Base-by-base conservation (phyloP, 2,888 invertebrate genomes). In the Papilio protenor region DNA sequence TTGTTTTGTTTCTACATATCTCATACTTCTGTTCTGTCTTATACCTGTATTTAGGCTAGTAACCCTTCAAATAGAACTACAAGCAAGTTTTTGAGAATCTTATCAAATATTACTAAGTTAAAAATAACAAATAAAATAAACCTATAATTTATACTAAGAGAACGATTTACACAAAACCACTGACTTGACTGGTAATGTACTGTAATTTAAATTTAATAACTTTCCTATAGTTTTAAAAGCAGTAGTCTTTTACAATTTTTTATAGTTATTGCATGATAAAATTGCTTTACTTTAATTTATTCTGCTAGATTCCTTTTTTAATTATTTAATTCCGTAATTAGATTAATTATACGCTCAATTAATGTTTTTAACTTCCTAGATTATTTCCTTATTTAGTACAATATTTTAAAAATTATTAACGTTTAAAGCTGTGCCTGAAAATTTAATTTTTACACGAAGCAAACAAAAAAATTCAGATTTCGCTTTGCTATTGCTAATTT, bases 401-500 rank as follows among this genome's bases (percentile, higher is more conserved):
- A 3, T 66, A 18, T 27, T 64, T 64, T 49, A 11, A 27, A 64
- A 59, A 52, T 11, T 57, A 55, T 18, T 4, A 55, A 45, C 21
- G 21, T 14, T 64, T 5, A 61, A 16, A 64, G 75, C 40, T 75
- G 66, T 40, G 75, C 66, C 75, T 75, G 52, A 75, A 66, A 66
- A 55, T 12, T 40, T 45, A 59, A 47, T 18, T 23, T 74, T 73
- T 5, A 47, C n/a, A 23, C 61, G 14, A 61, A 61, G 61, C 14
- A 61, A 61, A 23, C 14, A 61, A 61, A 23, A 16, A 23, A 27
- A 27, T 1, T 70, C 40, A 47, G 12, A 47, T 23, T 70, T 45
- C 23, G 59, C 59, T 75, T 75, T 75, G 66, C 75, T 27, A 75
- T n/a, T 52, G 21, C 64, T 61, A 61, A 40, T 33, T 75, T 75